phyloP scores from a whole-genome alignment of 2,113 vertebrate genomes.

The Anoura caudifer region DNA sequence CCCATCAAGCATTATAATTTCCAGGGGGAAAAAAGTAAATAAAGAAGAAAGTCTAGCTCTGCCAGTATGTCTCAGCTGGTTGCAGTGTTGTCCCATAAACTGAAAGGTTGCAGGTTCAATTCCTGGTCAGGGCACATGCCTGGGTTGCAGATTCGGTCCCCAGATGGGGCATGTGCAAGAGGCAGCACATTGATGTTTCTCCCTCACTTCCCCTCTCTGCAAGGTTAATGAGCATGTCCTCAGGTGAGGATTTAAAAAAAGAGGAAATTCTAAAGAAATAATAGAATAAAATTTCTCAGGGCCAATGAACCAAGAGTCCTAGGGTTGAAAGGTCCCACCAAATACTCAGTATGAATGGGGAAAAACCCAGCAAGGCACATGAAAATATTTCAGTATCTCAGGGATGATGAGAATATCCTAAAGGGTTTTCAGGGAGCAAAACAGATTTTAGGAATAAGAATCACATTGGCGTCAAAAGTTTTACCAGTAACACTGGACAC shows the following conservation, averaged over 20 bases:
- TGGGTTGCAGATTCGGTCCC: too few relatives aligned
- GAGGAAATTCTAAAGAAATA: neutral
- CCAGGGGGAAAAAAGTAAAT: neutral
- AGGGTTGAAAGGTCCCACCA: neutral
- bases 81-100: too few relatives aligned
- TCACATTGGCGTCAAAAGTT: neutral
- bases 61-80: too few relatives aligned
- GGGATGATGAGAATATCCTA: neutral
- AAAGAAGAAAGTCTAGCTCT: neutral
- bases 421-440: neutral
- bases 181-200: too few relatives aligned
- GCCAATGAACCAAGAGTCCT: neutral
- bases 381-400: neutral
- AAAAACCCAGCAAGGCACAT: neutral
- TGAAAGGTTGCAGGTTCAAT: too few relatives aligned
- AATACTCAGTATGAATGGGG: neutral
- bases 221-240: too few relatives aligned
- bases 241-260: neutral
- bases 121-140: too few relatives aligned
- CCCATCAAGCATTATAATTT: neutral
- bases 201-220: too few relatives aligned
- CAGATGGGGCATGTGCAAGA: too few relatives aligned
- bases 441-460: neutral
- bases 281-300: neutral
- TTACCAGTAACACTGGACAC: neutral